Conservation (phyloP, 1,140 invertebrate species). For the Pissodes strobi region DNA sequence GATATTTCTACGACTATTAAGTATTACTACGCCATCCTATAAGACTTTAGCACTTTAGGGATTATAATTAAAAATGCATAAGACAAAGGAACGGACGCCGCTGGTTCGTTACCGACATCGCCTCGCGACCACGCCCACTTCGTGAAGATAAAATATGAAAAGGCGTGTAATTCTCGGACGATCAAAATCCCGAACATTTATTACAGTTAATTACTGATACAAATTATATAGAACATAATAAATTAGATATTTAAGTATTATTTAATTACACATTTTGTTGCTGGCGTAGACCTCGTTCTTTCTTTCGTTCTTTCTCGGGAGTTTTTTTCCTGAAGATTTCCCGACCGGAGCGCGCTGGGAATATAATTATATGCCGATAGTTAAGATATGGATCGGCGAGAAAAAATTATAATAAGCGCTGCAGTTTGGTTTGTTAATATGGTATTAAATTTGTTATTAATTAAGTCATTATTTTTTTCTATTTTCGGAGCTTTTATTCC, state of each 20-base stretch:
- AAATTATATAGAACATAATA: slow-evolving; percentile 53
- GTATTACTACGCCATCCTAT: too few species aligned
- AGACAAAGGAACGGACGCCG: too few species aligned
- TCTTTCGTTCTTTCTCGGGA: not conserved
- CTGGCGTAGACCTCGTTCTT: slow-evolving; percentile 10
- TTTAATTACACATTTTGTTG: slow-evolving; percentile 50
- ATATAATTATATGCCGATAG: too few species aligned
- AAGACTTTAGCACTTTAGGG: too few species aligned
- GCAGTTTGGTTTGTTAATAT: too few species aligned
- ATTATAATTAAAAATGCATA: too few species aligned
- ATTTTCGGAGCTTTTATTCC: too few species aligned
- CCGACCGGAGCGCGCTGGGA: not conserved
- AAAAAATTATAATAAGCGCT: too few species aligned
- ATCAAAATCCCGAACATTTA: slow-evolving; percentile 46
- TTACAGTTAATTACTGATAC: slow-evolving; percentile 50
- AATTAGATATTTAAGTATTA: slow-evolving; percentile 53
- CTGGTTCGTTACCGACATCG: slow-evolving; percentile 12
- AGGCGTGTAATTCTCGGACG: slow-evolving; percentile 44
- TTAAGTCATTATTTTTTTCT: too few species aligned
- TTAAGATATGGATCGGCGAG: too few species aligned
- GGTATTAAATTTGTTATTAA: too few species aligned
- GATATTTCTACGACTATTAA: too few species aligned
- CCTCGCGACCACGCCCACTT: slow-evolving; percentile 37
- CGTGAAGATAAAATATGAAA: slow-evolving; percentile 45
- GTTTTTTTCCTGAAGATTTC: not conserved